Evolutionary conservation across 2,888 invertebrate species (phyloP), one percentile per base, ranked within the genome.

Genomic region (Resseliella maxima): DNA sequence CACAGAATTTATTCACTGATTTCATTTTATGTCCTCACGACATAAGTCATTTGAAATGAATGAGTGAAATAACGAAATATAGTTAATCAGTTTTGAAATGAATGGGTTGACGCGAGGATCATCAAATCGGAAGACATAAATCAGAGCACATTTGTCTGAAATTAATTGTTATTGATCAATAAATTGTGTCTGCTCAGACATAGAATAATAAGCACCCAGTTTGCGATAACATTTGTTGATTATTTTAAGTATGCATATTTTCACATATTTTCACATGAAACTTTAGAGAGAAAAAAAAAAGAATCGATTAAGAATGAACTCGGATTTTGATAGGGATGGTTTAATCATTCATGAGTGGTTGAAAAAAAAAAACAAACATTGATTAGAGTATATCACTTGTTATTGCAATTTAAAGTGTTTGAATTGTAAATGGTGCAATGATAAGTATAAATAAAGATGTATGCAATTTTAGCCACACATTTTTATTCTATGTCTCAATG

Each of bases 141-240:
- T 86, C 86, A 86, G 86, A 72, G 35, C 86, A 72, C 35, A 86
- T 86, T 86, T 86, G 86, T 86, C 86, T 72, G 83, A 86, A 86
- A 35, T 83, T 86, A 86, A 86, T 86, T 86, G 86, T 86, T 86
- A 86, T 86, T 86, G 86, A 86, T 86, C 86, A 86, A 86, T 86
- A 86, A 86, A 86, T 86, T 86, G 46, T 46, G 83, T 83, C 83
- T 83, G 24, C 83, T 38, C 83, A 24, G 41, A 83, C 83, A n/a
- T 2, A 83, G 38, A 24, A 83, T 31, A 72, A 72, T 27, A 35
- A 72, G 31, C 72, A 72, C 15, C 72, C 72, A 72, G 31, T 72
- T 31, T 72, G 15, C 31, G 72, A 72, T 72, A 72, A 72, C 3
- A 15, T 2, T 10, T 27, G 72, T 31, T 72, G 72, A 72, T 72